Evolutionary conservation across 2,888 invertebrate species (phyloP).

Genomic region (Meliscaeva auricollis): DNA sequence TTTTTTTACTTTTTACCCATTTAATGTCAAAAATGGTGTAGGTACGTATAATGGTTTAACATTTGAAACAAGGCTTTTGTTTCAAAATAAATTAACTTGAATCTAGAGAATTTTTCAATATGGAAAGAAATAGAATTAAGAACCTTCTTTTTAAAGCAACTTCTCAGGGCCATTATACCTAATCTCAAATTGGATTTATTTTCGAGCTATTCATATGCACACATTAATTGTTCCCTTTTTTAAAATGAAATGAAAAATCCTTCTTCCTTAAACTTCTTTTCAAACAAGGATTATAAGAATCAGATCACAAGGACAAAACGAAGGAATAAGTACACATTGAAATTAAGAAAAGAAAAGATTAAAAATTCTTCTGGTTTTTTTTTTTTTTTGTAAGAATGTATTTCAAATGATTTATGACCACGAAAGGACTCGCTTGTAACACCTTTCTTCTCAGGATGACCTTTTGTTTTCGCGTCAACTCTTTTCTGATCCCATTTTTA

Average conservation of each 20-base stretch:
- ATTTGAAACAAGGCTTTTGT: no score
- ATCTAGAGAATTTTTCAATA: no score
- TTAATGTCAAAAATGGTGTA: background rate
- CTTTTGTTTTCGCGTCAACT: slow-evolving; percentile 73
- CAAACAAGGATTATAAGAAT: background rate
- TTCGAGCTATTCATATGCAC: background rate
- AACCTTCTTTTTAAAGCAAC: no score
- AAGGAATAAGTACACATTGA: slow-evolving; percentile 27
- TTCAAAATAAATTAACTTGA: no score
- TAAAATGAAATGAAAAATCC: background rate
- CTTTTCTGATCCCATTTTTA: slow-evolving; percentile 52
- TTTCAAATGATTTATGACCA: slow-evolving; percentile 70
- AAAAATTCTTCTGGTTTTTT: slow-evolving; percentile 7
- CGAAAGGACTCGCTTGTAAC: slow-evolving; percentile 50
- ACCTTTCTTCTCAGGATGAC: slow-evolving; percentile 64
- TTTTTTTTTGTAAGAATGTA: background rate
- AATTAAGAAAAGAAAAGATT: slow-evolving; percentile 30
- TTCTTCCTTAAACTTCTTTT: background rate
- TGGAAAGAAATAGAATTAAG: no score
- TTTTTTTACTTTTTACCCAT: background rate
- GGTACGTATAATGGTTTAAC: no score
- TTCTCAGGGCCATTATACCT: no score
- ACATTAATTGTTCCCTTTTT: background rate
- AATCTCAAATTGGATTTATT: background rate
- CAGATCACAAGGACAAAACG: slow-evolving; percentile 21